Evolutionary conservation across 2,113 vertebrate species (phyloP), one percentile per base, ranked within the genome.

Genomic region (Colius striatus): DNA sequence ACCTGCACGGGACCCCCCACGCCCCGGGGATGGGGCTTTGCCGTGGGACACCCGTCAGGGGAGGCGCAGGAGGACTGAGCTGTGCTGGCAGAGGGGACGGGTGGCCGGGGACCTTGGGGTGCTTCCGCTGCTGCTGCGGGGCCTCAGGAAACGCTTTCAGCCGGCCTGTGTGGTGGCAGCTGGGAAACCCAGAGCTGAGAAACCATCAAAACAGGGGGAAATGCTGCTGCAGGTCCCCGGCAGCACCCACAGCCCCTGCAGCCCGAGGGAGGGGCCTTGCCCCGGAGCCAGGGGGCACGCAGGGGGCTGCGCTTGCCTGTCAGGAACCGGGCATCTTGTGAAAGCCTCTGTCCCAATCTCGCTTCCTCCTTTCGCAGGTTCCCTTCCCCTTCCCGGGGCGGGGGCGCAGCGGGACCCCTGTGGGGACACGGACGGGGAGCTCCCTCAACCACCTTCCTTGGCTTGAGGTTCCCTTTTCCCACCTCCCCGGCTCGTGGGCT

Each of bases 281-380:
- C 36, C 74, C 2, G 1, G 78, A 81, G 17, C 34, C 30, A 6
- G 2, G 27, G 15, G 19, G 30, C 51, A 10, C 3, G 30, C n/a
- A 1, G 25, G 20, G 61, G 12, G 8, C 47, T 30, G 84, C 34
- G 30, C 16, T 41, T 1, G 61, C 36, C 22, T 45, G 84, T 79
- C 1, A 7, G 94, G 90, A 94, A 94, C 48, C 1, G 7, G 11
- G 32, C 2, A 17, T 71, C 87, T 96, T 95, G 91, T 94, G 95
- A 84, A 96, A 97, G 17, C 4, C 2, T 22, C 75, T 92, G 96
- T 91, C 84, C 93, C 94, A 89, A 83, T 91, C 94, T 83, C 2
- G 41, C 95, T 97, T 96, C 95, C 96, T 92, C 84, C 94, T 94
- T 96, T 43, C 0, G 0, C 67, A 6, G 74, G 55, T 38, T 94